Evolutionary conservation across 2,797 vertebrate genomes (phyloP).

Genomic region (Notoglanidium macrostoma): DNA sequence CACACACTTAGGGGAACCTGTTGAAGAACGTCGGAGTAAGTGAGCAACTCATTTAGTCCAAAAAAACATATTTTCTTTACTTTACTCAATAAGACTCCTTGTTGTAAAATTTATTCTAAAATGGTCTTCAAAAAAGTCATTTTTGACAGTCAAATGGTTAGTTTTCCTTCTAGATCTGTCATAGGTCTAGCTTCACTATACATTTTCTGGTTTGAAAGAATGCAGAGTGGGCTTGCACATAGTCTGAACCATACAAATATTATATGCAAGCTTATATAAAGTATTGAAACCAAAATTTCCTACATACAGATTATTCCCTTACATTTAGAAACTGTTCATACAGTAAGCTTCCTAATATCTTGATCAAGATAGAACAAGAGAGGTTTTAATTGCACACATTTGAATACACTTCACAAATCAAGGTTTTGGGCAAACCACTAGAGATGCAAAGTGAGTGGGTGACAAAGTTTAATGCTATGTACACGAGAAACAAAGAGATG

Average conservation of each 20-base stretch:
- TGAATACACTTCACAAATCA: constrained; percentile 1
- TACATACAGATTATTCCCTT: not conserved
- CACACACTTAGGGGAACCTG: constrained; percentile 75
- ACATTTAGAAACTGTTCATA: not conserved
- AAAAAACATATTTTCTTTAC: not conserved
- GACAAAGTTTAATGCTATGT: not conserved
- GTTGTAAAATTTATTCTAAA: not conserved
- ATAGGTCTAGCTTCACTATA: not conserved
- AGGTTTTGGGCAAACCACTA: not conserved
- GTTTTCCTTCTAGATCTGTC: not conserved
- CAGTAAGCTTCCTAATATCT: not conserved
- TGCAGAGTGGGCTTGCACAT: not conserved
- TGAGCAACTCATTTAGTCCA: not conserved
- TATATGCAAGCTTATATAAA: not conserved
- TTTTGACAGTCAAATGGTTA: not conserved
- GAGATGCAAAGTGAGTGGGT: not conserved
- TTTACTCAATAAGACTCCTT: not conserved
- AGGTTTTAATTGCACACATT: not conserved
- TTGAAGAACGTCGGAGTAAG: constrained; percentile 3
- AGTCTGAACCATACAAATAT: not conserved
- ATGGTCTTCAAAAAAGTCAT: not conserved
- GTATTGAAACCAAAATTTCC: not conserved
- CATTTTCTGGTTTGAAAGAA: not conserved
- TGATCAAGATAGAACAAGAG: not conserved
- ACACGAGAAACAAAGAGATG: not conserved